Conservation (phyloP, 2,797 vertebrate species). For the Pygocentrus nattereri region DNA sequence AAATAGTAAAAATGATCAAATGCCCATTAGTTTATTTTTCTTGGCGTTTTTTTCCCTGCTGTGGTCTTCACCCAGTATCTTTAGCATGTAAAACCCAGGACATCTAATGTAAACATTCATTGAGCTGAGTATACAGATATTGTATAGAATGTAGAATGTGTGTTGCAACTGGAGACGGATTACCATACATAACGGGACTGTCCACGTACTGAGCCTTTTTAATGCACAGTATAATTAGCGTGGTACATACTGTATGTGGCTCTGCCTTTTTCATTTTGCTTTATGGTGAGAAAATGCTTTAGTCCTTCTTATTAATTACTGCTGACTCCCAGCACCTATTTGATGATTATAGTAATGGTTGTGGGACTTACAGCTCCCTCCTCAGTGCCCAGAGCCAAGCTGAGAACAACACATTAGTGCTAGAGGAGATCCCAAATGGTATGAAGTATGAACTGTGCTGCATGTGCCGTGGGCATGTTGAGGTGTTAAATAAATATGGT, state of each 20-base stretch:
- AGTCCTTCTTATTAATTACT: constrained; percentile 36
- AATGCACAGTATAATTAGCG: background rate
- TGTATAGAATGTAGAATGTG: background rate
- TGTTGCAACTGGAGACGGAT: background rate
- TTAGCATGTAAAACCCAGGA: background rate
- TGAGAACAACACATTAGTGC: constrained; percentile 7
- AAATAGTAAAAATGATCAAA: too few relatives aligned
- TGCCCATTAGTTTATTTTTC: too few relatives aligned
- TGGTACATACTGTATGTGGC: background rate
- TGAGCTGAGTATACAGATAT: background rate
- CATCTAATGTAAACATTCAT: background rate
- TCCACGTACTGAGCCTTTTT: too few relatives aligned
- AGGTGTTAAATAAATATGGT: background rate
- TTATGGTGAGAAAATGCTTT: constrained; percentile 1
- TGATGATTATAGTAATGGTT: constrained; percentile 21
- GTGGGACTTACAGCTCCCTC: constrained; percentile 1
- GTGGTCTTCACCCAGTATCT: too few relatives aligned
- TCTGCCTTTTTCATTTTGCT: background rate
- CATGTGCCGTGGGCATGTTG: background rate
- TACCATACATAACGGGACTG: background rate
- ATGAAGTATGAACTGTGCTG: background rate
- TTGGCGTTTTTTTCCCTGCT: too few relatives aligned
- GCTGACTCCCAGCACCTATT: constrained; percentile 6
- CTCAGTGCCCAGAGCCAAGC: background rate
- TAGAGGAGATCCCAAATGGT: background rate